Evolutionary conservation across 2,113 vertebrate species (phyloP).

Genomic region (Astur gentilis): DNA sequence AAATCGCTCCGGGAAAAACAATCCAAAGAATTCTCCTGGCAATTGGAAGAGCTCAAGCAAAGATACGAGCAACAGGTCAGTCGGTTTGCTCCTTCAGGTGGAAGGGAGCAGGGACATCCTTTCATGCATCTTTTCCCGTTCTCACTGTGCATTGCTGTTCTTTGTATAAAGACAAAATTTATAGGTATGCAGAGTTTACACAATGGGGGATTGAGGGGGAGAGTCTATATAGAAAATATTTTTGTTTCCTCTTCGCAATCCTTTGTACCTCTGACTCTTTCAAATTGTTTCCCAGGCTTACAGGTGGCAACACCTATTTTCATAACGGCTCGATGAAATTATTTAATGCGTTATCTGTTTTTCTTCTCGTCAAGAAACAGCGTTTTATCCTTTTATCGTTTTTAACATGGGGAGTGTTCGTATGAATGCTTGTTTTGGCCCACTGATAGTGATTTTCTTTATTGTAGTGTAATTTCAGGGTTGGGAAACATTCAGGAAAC

Average conservation of each 20-base stretch:
- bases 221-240: background rate
- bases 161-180: background rate
- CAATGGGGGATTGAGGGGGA: background rate
- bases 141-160: background rate
- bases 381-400: background rate
- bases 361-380: background rate
- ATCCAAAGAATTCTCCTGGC: slow-evolving; percentile 83
- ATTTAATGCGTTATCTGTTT: background rate
- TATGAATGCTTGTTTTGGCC: slow-evolving; percentile 39
- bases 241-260: background rate
- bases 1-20: slow-evolving; percentile 89
- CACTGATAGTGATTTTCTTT: background rate
- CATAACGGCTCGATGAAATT: background rate
- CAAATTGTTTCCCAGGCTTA: background rate
- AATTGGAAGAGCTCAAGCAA: slow-evolving; percentile 82
- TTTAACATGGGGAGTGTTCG: background rate
- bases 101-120: background rate
- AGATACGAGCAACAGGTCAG: slow-evolving; percentile 90
- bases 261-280: background rate
- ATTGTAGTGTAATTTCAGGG: background rate
- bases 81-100: slow-evolving; percentile 37
- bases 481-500: slow-evolving; percentile 35
- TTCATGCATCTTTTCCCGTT: background rate
- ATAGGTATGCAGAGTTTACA: background rate
- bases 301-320: slow-evolving; percentile 49